These are phyloP conservation scores for Lepidochrysops patricia DNA, from an alignment of 2,888 invertebrate genomes.

Conservation along the genomic window DNA sequence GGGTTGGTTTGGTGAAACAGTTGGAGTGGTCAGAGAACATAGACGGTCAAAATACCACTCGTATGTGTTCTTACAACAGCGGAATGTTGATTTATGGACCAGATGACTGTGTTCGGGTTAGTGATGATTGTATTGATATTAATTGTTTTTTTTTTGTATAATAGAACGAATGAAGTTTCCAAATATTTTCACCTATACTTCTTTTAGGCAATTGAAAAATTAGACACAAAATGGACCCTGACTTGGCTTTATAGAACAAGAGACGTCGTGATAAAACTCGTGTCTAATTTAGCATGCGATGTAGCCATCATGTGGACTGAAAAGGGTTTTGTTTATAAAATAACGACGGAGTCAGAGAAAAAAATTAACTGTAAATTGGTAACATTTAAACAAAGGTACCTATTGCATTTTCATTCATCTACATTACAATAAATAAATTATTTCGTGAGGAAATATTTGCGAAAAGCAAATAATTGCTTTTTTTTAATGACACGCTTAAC, in stretches of 20 bases:
- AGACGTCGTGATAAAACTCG: constrained; percentile 40
- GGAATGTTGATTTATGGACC: constrained; percentile 60
- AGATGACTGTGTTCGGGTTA: constrained; percentile 49
- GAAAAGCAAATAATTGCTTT: too few relatives aligned
- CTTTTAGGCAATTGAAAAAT: constrained; percentile 48
- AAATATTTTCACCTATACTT: neutral
- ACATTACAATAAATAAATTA: too few relatives aligned
- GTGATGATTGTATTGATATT: constrained; percentile 19
- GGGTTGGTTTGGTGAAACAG: constrained; percentile 49
- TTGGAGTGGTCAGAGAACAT: constrained; percentile 51
- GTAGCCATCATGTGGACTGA: constrained; percentile 47
- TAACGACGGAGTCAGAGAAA: constrained; percentile 48
- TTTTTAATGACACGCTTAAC: too few relatives aligned
- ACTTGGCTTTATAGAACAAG: constrained; percentile 36
- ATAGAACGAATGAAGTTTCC: neutral
- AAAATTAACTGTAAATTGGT: constrained; percentile 41
- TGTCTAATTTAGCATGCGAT: constrained; percentile 44
- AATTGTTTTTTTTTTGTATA: neutral
- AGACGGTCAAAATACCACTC: constrained; percentile 34
- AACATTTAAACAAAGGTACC: constrained; percentile 51
- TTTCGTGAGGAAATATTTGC: too few relatives aligned
- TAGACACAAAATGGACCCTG: constrained; percentile 47
- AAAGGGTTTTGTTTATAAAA: constrained; percentile 44
- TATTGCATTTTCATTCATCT: neutral
- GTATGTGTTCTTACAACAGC: constrained; percentile 46